These are phyloP conservation scores for Dendropsophus ebraccatus DNA, from an alignment of 2,113 vertebrate species.

Conservation along the genomic window DNA sequence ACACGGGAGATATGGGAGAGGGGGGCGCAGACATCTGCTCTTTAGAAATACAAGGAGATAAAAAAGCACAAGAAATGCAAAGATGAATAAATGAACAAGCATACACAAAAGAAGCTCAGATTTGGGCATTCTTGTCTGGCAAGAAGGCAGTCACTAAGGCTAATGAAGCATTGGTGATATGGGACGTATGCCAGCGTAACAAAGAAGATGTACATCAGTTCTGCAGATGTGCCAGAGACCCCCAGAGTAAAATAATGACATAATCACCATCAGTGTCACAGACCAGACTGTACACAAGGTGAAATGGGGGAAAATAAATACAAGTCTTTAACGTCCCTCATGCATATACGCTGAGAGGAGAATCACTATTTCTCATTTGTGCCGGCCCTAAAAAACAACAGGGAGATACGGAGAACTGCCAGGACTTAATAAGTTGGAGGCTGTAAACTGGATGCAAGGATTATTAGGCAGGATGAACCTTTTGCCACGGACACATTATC, in stretches of 20 bases:
- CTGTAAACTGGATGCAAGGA: neutral
- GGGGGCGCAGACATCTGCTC: constrained; percentile 78
- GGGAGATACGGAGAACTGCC: constrained; percentile 18
- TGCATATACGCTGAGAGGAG: constrained; percentile 64
- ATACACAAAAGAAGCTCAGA: constrained; percentile 79
- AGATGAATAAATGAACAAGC: constrained; percentile 81
- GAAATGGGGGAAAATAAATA: constrained; percentile 84
- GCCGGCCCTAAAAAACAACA: neutral
- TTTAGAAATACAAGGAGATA: constrained; percentile 75
- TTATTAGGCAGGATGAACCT: neutral
- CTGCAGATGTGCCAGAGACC: constrained; percentile 91
- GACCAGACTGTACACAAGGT: constrained; percentile 97
- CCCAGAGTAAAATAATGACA: constrained; percentile 97
- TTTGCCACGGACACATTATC: neutral
- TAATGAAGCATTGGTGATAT: constrained; percentile 86
- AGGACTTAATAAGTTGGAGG: constrained; percentile 1
- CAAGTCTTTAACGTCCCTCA: constrained; percentile 72
- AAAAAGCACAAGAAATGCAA: constrained; percentile 73
- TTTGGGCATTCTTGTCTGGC: constrained; percentile 86
- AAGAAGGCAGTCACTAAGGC: constrained; percentile 84
- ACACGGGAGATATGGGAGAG: constrained; percentile 67
- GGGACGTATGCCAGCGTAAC: constrained; percentile 82
- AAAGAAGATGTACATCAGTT: constrained; percentile 85
- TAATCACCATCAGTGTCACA: constrained; percentile 98
- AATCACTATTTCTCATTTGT: constrained; percentile 63